A percentile compares a stretch with the other conserved stretches of the same genome.
Conservation (phyloP, 2,797 vertebrate genomes). For the Sebastes trivittatus region DNA sequence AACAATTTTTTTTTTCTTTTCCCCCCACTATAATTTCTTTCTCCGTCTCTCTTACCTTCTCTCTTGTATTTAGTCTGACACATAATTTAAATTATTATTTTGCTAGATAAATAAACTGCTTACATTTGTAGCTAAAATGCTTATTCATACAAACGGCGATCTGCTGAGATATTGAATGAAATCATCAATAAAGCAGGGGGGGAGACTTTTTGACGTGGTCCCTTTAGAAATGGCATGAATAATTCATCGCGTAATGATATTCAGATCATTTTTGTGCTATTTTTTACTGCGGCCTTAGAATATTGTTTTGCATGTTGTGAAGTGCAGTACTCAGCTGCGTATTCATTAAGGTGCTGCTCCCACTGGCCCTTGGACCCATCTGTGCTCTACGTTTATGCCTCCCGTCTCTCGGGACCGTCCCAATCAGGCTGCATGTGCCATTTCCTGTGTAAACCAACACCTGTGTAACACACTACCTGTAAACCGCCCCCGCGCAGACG, state of each 20-base stretch:
- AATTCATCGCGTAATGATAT: constrained; percentile 80
- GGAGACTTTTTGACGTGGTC: constrained; percentile 72
- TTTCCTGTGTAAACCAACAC: constrained; percentile 84
- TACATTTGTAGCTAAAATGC: constrained; percentile 82
- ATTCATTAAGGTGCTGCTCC: constrained; percentile 85
- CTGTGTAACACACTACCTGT: constrained; percentile 84
- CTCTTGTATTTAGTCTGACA: constrained; percentile 19
- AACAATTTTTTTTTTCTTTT: constrained; percentile 36
- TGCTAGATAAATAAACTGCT: constrained; percentile 56
- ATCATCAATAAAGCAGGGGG: constrained; percentile 72
- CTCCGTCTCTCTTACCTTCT: background rate
- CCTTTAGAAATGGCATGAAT: constrained; percentile 78
- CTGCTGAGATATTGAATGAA: constrained; percentile 74
- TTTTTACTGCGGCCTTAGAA: constrained; percentile 74
- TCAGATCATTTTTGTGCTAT: constrained; percentile 76
- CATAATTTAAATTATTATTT: constrained; percentile 30
- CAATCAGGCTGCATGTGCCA: constrained; percentile 83
- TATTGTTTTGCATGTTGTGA: constrained; percentile 83
- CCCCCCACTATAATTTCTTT: background rate
- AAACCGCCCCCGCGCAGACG: constrained; percentile 75
- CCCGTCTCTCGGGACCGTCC: constrained; percentile 73
- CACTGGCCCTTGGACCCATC: constrained; percentile 83
- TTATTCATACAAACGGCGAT: constrained; percentile 72
- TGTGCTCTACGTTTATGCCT: constrained; percentile 82
- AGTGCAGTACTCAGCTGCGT: constrained; percentile 84